These are phyloP conservation scores for Meta bourneti DNA, from an alignment of 2,888 invertebrate species.

Conservation along the genomic window DNA sequence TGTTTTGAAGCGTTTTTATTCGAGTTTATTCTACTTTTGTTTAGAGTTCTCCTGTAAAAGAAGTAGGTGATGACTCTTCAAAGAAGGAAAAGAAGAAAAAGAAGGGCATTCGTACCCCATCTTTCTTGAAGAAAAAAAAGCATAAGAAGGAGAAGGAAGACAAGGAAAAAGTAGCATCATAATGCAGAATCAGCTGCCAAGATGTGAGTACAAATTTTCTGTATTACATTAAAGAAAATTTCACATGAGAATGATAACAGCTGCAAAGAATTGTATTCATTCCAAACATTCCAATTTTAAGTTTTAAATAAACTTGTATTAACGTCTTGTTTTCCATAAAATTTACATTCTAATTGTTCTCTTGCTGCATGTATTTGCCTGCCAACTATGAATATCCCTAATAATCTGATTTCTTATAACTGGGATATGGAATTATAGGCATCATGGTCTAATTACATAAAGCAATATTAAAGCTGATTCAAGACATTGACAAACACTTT, in stretches of 20 bases:
- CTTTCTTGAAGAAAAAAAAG: constrained; percentile 98
- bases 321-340: not conserved
- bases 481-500: too few relatives aligned
- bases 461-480: too few relatives aligned
- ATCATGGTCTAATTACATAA: too few relatives aligned
- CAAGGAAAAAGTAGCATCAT: constrained; percentile 75
- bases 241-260: not conserved
- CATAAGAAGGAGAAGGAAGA: constrained; percentile 79
- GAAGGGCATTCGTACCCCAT: constrained; percentile 94
- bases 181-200: constrained; percentile 56
- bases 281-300: not conserved
- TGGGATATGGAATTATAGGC: too few relatives aligned
- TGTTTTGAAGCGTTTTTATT: not conserved
- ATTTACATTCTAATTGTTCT: too few relatives aligned
- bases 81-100: constrained; percentile 78
- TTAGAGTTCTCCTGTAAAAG: constrained; percentile 78
- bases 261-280: too few relatives aligned
- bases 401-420: too few relatives aligned
- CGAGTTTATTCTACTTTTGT: not conserved
- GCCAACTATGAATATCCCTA: too few relatives aligned
- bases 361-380: too few relatives aligned
- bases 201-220: constrained; percentile 43
- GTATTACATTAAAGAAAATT: not conserved
- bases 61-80: constrained; percentile 77
- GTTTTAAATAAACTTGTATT: not conserved